Conservation (phyloP, 2,113 vertebrate species). For the Promerops cafer region DNA sequence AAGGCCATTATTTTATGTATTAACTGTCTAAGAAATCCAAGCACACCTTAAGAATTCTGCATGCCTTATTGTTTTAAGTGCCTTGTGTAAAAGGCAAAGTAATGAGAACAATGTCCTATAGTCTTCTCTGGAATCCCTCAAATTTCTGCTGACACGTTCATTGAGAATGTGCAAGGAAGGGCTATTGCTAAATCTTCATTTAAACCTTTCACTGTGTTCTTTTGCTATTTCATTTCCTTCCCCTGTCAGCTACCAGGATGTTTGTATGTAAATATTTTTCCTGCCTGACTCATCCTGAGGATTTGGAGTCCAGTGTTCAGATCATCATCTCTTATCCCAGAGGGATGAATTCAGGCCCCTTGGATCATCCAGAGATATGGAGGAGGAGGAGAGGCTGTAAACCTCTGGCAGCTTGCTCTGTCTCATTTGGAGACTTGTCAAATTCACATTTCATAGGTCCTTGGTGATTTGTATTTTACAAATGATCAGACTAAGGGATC, state of each 20-base stretch:
- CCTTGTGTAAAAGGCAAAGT: neutral
- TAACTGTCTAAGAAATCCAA: neutral
- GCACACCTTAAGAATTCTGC: rapidly evolving
- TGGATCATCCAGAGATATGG: neutral
- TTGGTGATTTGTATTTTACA: neutral
- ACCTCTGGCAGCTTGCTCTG: neutral
- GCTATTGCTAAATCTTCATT: neutral
- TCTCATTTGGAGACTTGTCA: neutral
- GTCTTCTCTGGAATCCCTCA: neutral
- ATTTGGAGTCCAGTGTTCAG: neutral
- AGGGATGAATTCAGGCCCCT: neutral
- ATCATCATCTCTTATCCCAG: neutral
- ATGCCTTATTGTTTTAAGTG: neutral
- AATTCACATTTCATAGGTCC: neutral
- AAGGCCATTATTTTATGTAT: neutral
- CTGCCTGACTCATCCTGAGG: neutral
- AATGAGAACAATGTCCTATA: neutral
- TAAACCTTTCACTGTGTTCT: neutral
- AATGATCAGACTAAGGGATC: neutral
- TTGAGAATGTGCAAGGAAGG: neutral
- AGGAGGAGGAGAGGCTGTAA: neutral
- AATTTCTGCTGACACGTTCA: neutral
- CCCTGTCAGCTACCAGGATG: conserved; percentile 14
- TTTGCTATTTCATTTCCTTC: conserved; percentile 27
- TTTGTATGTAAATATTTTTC: conserved; percentile 21